A percentile compares a stretch with the other conserved stretches of the same genome.
phyloP scores from a whole-genome alignment of 2,113 vertebrate genomes.

The Oryzias javanicus region DNA sequence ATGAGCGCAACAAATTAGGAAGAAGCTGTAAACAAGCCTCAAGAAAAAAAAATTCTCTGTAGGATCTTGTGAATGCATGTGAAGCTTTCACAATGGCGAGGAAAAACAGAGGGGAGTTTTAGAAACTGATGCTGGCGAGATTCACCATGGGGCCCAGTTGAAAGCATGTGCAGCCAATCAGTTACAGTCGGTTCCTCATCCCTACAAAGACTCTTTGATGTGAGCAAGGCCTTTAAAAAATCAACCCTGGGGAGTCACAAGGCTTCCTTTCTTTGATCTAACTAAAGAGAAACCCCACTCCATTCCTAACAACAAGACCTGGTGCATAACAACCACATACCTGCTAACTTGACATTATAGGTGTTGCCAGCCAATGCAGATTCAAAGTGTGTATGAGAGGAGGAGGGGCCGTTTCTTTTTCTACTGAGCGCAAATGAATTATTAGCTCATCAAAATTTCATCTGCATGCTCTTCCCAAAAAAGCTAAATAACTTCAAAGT shows the following conservation, averaged over 20 bases:
- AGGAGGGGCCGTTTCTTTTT: neutral
- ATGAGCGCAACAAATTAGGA: conserved; percentile 1
- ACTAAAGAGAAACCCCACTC: conserved; percentile 50
- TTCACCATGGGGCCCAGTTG: conserved; percentile 36
- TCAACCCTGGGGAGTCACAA: conserved; percentile 64
- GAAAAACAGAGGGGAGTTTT: conserved; percentile 25
- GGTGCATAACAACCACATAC: conserved; percentile 26
- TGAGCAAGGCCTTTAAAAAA: conserved; percentile 64
- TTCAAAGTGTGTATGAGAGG: neutral
- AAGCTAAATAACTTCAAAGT: no score
- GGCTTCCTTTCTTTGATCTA: conserved; percentile 62
- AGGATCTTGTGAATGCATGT: neutral
- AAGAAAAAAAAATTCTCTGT: neutral
- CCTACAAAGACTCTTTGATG: conserved; percentile 72
- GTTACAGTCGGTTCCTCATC: conserved; percentile 67
- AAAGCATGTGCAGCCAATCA: conserved; percentile 73
- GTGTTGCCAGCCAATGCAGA: neutral
- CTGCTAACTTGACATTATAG: conserved; percentile 7
- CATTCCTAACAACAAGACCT: conserved; percentile 25
- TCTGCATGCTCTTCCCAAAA: no score
- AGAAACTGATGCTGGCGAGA: conserved; percentile 27
- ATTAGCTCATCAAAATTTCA: neutral
- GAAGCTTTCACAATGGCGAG: neutral
- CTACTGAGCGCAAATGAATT: neutral
- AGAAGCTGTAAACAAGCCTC: neutral